Evolutionary conservation across 2,888 invertebrate species (phyloP).

Genomic region (Leistus spinibarbis): DNA sequence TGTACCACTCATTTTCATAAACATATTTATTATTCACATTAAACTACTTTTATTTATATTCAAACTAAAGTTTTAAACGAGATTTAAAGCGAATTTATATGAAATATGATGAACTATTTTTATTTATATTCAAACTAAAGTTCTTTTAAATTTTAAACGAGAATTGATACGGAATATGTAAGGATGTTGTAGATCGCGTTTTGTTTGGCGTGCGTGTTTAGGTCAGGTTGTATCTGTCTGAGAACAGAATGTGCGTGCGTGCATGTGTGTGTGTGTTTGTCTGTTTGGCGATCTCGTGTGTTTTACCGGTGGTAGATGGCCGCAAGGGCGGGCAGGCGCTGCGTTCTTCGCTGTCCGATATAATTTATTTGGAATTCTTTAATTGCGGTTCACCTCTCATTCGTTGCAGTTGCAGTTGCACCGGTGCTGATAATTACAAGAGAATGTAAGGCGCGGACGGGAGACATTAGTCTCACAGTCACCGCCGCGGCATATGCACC

Average conservation of each 20-base stretch:
- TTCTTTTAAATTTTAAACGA: no score
- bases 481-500: no score
- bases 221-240: neutral
- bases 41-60: no score
- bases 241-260: conserved; percentile 7
- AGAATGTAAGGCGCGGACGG: neutral
- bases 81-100: no score
- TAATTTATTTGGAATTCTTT: neutral
- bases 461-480: neutral
- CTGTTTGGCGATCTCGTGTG: neutral
- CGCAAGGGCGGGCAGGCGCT: neutral
- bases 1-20: no score
- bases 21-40: no score
- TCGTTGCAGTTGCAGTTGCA: neutral
- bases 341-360: neutral
- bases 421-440: neutral
- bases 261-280: conserved; percentile 6
- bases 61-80: no score
- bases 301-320: neutral
- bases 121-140: no score
- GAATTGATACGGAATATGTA: no score
- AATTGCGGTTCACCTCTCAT: neutral
- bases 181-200: no score
- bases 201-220: no score
- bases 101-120: no score